Evolutionary conservation across 2,113 vertebrate species (phyloP).

Genomic region (Bufo gargarizans): DNA sequence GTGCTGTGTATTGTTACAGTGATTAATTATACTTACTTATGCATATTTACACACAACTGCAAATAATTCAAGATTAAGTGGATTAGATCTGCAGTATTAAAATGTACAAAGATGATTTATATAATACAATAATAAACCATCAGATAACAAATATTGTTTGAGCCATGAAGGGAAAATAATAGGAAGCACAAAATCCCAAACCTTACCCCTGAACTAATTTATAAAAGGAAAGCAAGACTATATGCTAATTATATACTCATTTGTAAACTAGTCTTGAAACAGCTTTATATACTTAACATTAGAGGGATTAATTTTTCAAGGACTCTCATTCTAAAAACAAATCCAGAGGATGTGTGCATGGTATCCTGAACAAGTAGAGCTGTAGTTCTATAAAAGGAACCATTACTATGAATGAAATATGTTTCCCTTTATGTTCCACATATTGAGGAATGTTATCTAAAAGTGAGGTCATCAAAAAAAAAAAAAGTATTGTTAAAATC

Average conservation of each 20-base stretch:
- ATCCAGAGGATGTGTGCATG: background rate
- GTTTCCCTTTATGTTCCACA: background rate
- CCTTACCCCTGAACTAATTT: conserved; percentile 29
- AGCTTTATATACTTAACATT: conserved; percentile 15
- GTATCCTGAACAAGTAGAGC: background rate
- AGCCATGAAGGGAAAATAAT: conserved; percentile 30
- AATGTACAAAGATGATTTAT: conserved; percentile 30
- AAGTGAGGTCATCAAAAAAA: too few species aligned
- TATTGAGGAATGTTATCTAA: background rate
- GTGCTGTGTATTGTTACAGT: conserved; percentile 1
- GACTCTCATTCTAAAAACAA: conserved; percentile 9
- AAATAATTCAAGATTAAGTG: conserved; percentile 42
- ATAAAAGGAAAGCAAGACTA: conserved; percentile 13
- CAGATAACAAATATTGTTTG: conserved; percentile 40
- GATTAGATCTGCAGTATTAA: conserved; percentile 36
- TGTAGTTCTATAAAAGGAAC: background rate
- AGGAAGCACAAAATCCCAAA: conserved; percentile 32
- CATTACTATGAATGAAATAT: background rate
- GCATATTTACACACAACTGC: conserved; percentile 33
- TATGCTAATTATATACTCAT: conserved; percentile 29
- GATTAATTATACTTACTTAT: conserved; percentile 25
- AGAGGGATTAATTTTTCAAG: conserved; percentile 32
- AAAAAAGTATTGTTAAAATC: too few species aligned
- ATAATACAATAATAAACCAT: conserved; percentile 34
- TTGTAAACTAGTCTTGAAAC: conserved; percentile 31